A percentile compares a stretch with the other conserved stretches of the same genome.
Evolutionary conservation across 2,797 vertebrate species (phyloP).

Genomic region (Mustela erminea): DNA sequence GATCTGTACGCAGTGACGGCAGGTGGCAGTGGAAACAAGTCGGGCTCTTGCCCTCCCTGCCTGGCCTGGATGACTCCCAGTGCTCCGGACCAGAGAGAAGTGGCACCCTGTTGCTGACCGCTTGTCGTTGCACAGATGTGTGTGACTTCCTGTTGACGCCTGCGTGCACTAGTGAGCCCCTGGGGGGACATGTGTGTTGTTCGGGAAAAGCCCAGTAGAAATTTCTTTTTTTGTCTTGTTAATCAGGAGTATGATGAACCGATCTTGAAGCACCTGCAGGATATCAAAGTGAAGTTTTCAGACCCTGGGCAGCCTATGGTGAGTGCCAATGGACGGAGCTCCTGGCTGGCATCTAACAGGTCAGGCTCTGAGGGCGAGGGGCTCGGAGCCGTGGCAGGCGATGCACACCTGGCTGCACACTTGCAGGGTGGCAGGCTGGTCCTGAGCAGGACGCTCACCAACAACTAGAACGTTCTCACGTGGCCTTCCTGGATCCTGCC

Average conservation of each 20-base stretch:
- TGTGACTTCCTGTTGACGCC: background rate
- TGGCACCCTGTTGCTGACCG: background rate
- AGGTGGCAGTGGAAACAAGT: background rate
- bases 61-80: background rate
- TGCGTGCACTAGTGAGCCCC: accelerated
- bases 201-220: background rate
- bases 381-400: background rate
- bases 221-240: background rate
- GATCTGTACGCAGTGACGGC: accelerated
- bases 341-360: background rate
- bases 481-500: background rate
- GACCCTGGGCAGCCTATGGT: conserved; percentile 97
- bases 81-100: background rate
- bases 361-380: background rate
- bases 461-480: accelerated
- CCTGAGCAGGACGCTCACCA: accelerated
- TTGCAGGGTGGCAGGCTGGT: no score
- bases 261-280: conserved; percentile 97
- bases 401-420: background rate
- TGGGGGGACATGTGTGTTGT: accelerated
- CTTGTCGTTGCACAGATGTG: background rate
- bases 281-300: conserved; percentile 97
- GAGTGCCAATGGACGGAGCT: conserved; percentile 80
- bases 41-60: background rate
- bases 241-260: conserved; percentile 96